Evolutionary conservation across 2,888 invertebrate genomes (phyloP), one percentile per base, ranked within the genome.

Genomic region (Cylloceria caligata): DNA sequence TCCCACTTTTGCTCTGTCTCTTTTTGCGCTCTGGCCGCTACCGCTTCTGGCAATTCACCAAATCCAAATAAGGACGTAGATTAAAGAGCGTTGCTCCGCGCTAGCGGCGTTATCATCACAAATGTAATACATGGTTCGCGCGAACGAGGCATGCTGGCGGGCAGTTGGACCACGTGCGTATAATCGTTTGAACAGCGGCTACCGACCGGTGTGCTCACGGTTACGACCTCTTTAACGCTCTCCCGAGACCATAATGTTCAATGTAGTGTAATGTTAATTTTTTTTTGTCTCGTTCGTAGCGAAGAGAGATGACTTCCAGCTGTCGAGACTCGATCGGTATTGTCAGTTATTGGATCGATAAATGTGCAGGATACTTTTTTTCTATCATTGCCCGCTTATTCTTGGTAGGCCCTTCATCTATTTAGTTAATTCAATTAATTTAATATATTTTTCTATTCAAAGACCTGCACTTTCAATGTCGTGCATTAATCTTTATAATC

Each of bases 61-160:
- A 84, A 82, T 80, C 76, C 79, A 80, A 80, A 83, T 80, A 84
- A 83, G 82, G 84, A 73, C 78, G 67, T 62, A 60, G 78, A 84
- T 84, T 80, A 75, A 78, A 75, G 80, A 80, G 76, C 60, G 34
- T 68, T 76, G 47, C 60, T 47, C 57, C 68, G 45, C 68, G 45
- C 75, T 47, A 49, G 68, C 57, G 60, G 68, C 60, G 45, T 76
- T 68, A 68, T 68, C 68, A 76, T 68, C 76, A 60, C 57, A 34
- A 76, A 68, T 76, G 57, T 71, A 71, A 71, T 71, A 57, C 45
- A 69, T 69, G 36, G 69, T 36, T 42, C 36, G 69, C 49, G 42
- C 19, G 24, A 16, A 5, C 27, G n/a, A 36, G 64, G 42, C 52
- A 16, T 11, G 55, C 72, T 49, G 55, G 52, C 36, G 9, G 65